These are phyloP conservation scores for Zosterops lateralis DNA, from an alignment of 2,113 vertebrate genomes.

Conservation along the genomic window DNA sequence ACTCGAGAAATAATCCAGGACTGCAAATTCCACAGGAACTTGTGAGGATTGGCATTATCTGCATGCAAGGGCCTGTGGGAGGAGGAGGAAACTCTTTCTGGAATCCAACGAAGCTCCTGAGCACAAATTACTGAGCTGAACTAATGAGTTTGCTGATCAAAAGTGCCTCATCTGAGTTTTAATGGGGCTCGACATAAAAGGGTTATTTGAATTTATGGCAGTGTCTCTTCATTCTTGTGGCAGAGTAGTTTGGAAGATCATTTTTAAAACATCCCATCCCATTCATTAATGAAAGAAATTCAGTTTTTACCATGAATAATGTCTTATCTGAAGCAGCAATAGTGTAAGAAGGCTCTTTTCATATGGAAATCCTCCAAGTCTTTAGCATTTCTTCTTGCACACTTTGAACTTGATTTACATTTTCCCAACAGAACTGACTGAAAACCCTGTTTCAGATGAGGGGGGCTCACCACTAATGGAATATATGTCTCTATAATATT, in stretches of 20 bases:
- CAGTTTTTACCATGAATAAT: background rate
- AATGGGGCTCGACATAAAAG: background rate
- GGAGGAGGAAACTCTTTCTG: background rate
- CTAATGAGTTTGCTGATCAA: slow-evolving; percentile 1
- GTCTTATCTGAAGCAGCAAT: background rate
- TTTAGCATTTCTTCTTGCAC: slow-evolving; percentile 5
- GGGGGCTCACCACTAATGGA: background rate
- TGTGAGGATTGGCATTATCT: background rate
- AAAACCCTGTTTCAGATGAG: background rate
- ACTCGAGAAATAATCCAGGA: background rate
- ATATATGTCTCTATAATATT: background rate
- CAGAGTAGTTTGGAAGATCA: background rate
- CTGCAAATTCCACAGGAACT: background rate
- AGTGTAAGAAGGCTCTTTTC: background rate
- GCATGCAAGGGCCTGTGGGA: background rate
- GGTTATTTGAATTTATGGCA: background rate
- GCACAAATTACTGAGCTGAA: background rate
- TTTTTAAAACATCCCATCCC: background rate
- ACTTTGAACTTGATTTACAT: background rate
- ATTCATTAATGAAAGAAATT: background rate
- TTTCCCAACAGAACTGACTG: background rate
- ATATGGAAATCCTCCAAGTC: slow-evolving; percentile 16
- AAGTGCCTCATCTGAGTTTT: background rate
- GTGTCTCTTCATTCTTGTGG: background rate
- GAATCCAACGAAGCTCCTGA: background rate